A percentile compares a stretch with the other conserved stretches of the same genome.
Conservation (phyloP, 1,140 invertebrate species). For the Pachypsylla venusta region DNA sequence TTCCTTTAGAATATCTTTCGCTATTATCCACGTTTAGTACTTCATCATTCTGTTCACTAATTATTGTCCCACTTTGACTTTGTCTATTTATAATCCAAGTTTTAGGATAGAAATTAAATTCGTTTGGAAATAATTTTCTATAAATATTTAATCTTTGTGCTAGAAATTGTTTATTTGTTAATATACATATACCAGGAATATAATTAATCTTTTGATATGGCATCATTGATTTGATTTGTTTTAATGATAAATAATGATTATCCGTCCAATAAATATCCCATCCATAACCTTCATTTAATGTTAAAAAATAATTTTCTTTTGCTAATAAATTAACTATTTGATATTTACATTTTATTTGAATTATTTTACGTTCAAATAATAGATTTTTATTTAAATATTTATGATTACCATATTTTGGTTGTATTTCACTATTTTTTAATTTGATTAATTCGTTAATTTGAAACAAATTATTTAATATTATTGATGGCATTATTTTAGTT, state of each 20-base stretch:
- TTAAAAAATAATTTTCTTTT: not conserved
- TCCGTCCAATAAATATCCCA: slow-evolving; percentile 6
- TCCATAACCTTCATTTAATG: not conserved
- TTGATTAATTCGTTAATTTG: not conserved
- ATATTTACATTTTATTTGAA: slow-evolving; percentile 1
- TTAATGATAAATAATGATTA: not conserved
- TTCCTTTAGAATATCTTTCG: no score
- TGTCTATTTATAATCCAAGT: not conserved
- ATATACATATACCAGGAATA: not conserved
- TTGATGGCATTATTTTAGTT: not conserved
- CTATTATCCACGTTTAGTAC: no score
- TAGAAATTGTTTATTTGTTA: not conserved
- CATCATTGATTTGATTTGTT: not conserved
- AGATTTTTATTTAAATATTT: not conserved
- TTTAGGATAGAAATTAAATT: not conserved
- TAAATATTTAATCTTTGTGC: not conserved
- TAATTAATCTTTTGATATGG: slow-evolving; percentile 1
- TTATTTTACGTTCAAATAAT: not conserved
- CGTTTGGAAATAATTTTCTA: not conserved
- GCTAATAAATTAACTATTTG: not conserved
- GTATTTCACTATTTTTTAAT: not conserved
- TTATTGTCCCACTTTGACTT: no score
- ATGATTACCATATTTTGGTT: no score
- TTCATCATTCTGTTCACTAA: no score
- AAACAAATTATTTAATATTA: not conserved